phyloP scores from a whole-genome alignment of 2,888 invertebrate genomes.

The Iphiclides podalirius region DNA sequence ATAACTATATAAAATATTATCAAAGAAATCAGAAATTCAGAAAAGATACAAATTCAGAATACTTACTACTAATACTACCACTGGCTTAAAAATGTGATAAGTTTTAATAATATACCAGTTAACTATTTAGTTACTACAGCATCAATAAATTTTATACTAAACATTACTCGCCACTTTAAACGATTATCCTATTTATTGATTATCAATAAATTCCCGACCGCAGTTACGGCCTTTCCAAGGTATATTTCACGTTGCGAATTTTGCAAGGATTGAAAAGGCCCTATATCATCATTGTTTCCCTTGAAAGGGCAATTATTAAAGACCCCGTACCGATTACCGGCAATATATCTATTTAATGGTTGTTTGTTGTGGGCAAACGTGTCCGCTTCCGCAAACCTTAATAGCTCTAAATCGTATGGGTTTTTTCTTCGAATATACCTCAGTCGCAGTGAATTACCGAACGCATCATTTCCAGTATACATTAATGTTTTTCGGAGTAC shows the following conservation, averaged over 20 bases:
- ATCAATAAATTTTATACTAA: no score
- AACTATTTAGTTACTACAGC: no score
- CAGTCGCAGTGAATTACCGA: not conserved
- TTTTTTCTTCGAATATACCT: not conserved
- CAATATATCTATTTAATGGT: slow-evolving; percentile 22
- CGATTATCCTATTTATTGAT: not conserved
- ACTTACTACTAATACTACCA: no score
- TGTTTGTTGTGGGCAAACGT: slow-evolving; percentile 16
- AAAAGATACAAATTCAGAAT: no score
- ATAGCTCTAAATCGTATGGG: not conserved
- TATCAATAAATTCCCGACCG: not conserved
- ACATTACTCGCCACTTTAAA: no score
- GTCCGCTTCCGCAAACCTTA: slow-evolving; percentile 18
- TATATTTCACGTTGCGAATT: slow-evolving; percentile 6
- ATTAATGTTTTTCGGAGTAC: no score
- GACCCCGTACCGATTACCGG: slow-evolving; percentile 20
- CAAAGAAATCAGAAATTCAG: no score
- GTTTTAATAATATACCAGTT: no score
- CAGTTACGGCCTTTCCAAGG: not conserved
- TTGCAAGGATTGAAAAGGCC: slow-evolving; percentile 4
- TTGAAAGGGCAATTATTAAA: slow-evolving; percentile 17
- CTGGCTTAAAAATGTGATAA: no score
- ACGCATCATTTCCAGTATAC: no score
- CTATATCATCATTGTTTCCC: slow-evolving; percentile 18
- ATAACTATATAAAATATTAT: no score